Conservation (phyloP, 2,888 invertebrate species). For the Leptogaster cylindrica region DNA sequence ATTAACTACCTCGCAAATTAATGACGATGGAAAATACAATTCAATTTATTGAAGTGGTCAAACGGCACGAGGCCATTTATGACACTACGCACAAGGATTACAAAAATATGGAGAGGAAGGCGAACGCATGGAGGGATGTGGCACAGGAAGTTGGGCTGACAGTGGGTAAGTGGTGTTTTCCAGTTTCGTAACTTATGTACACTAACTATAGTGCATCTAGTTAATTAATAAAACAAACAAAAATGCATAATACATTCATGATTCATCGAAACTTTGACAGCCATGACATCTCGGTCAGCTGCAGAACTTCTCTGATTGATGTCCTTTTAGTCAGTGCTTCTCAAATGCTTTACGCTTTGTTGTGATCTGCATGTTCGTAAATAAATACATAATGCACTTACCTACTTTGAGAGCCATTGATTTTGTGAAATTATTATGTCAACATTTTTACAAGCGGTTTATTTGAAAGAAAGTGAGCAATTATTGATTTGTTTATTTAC, state of each 20-base stretch:
- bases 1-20: too few relatives aligned
- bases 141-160: slow-evolving; percentile 60
- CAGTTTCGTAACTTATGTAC: neutral
- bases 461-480: neutral
- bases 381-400: slow-evolving; percentile 2
- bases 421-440: slow-evolving; percentile 5
- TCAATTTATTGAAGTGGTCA: slow-evolving; percentile 61
- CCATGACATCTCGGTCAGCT: slow-evolving; percentile 10
- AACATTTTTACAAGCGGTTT: neutral
- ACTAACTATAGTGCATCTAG: neutral
- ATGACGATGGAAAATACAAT: slow-evolving; percentile 59
- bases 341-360: slow-evolving; percentile 26
- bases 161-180: slow-evolving; percentile 56
- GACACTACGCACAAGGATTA: slow-evolving; percentile 61
- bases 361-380: slow-evolving; percentile 27
- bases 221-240: slow-evolving; percentile 16
- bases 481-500: slow-evolving; percentile 27
- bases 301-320: neutral
- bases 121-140: slow-evolving; percentile 59
- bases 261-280: neutral
- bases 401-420: too few relatives aligned
- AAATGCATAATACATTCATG: neutral
- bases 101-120: slow-evolving; percentile 60
- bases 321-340: slow-evolving; percentile 16
- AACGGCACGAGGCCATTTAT: slow-evolving; percentile 59